Conservation (phyloP, 2,888 invertebrate species). For the Leptopilina myrica region DNA sequence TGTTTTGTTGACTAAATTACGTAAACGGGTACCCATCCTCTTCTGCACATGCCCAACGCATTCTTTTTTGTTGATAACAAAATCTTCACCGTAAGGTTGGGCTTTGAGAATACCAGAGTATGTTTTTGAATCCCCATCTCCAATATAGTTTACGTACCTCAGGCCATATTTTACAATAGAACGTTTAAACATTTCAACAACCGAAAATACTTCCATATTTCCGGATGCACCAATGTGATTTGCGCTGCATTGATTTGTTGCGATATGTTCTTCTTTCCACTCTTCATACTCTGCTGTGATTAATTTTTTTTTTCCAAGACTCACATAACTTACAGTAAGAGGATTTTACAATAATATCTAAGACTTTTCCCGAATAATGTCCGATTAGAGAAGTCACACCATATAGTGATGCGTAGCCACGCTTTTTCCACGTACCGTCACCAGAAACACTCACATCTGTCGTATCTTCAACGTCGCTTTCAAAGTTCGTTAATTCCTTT, state of each 20-base stretch:
- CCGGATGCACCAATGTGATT: constrained; percentile 49
- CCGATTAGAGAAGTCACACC: constrained; percentile 42
- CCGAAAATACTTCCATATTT: constrained; percentile 50
- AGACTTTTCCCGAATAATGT: constrained; percentile 53
- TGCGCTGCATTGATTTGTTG: constrained; percentile 44
- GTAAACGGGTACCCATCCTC: too few species aligned
- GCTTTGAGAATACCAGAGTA: too few species aligned
- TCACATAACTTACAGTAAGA: constrained; percentile 54
- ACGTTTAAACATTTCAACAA: constrained; percentile 52
- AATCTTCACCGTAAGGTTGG: too few species aligned
- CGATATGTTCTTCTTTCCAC: constrained; percentile 54
- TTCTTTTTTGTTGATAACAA: too few species aligned
- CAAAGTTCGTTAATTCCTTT: constrained; percentile 53
- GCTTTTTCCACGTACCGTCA: constrained; percentile 61
- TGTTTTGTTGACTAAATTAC: too few species aligned
- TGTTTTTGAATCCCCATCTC: too few species aligned
- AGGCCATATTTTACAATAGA: constrained; percentile 47
- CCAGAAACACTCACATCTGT: constrained; percentile 55
- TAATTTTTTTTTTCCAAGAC: constrained; percentile 48
- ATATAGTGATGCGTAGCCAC: constrained; percentile 34
- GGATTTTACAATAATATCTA: constrained; percentile 50
- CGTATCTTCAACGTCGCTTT: constrained; percentile 56
- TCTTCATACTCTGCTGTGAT: constrained; percentile 55
- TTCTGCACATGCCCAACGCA: too few species aligned
- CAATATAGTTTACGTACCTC: constrained; percentile 41